Percentiles rank a stretch among this genome's conserved stretches.
Conservation (phyloP, 2,797 vertebrate species). For the Picus viridis region DNA sequence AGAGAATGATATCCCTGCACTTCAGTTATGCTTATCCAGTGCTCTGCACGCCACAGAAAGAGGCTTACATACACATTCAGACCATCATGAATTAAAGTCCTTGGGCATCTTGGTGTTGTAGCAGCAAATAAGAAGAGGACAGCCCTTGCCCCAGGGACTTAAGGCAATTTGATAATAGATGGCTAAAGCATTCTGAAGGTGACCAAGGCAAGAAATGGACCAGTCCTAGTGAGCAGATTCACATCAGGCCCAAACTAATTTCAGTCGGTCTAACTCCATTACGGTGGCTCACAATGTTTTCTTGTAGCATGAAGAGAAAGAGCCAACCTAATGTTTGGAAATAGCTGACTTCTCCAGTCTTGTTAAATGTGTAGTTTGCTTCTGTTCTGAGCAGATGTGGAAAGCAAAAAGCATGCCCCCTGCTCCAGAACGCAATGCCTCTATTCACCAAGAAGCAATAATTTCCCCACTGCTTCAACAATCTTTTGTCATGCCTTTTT, state of each 20-base stretch:
- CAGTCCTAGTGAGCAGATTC: background rate
- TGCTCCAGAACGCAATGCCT: background rate
- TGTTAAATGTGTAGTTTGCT: background rate
- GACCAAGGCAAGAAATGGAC: background rate
- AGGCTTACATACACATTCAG: background rate
- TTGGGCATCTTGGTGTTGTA: background rate
- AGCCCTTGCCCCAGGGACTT: background rate
- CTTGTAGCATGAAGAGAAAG: background rate
- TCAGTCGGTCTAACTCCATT: background rate
- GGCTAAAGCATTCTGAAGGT: background rate
- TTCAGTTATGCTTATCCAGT: background rate
- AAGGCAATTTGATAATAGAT: background rate
- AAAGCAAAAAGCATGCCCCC: background rate
- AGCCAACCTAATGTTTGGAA: background rate
- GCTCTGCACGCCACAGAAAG: background rate
- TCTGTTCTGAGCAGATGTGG: background rate
- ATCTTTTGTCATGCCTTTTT: background rate
- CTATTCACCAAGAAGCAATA: background rate
- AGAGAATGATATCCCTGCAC: background rate
- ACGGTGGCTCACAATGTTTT: background rate
- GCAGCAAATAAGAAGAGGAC: background rate
- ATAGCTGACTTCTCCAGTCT: background rate
- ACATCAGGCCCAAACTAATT: background rate
- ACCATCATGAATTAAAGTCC: background rate
- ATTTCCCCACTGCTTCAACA: background rate